Evolutionary conservation across 2,797 vertebrate genomes (phyloP).

Genomic region (Triplophysa yarkandensis): DNA sequence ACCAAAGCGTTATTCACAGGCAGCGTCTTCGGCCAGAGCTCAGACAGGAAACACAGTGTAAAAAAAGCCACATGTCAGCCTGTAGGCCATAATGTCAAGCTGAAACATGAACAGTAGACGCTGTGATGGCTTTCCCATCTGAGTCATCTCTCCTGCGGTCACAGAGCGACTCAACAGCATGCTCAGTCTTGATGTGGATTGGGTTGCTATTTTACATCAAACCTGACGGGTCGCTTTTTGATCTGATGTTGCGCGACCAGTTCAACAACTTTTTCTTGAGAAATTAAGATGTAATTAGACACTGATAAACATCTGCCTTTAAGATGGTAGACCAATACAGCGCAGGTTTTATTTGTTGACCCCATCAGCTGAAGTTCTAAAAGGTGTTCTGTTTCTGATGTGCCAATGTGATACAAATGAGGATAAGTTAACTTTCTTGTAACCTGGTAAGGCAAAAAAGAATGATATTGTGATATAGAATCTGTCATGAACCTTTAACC

Average conservation of each 20-base stretch:
- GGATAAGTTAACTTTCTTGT: no score
- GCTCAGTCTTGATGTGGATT: conserved; percentile 16
- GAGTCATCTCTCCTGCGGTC: conserved; percentile 23
- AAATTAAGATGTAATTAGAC: conserved; percentile 14
- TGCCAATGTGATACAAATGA: no score
- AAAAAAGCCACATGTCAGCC: conserved; percentile 13
- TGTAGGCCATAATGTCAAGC: conserved; percentile 40
- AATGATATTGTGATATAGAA: no score
- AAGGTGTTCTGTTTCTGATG: conserved; percentile 9
- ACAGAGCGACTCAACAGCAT: neutral
- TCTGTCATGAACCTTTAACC: no score
- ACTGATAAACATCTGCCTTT: neutral
- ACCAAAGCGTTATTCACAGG: conserved; percentile 18
- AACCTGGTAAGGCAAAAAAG: no score
- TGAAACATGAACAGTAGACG: conserved; percentile 32
- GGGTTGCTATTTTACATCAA: conserved; percentile 25
- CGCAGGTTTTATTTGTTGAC: neutral
- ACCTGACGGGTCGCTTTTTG: conserved; percentile 5
- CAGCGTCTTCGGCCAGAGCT: conserved; percentile 3
- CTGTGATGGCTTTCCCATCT: conserved; percentile 20
- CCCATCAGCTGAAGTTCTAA: neutral
- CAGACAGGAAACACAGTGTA: conserved; percentile 1
- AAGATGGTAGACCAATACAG: neutral
- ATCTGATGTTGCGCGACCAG: conserved; percentile 30
- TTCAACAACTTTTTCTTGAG: conserved; percentile 31